phyloP scores from a whole-genome alignment of 2,888 invertebrate genomes.

The Conomelus anceps region DNA sequence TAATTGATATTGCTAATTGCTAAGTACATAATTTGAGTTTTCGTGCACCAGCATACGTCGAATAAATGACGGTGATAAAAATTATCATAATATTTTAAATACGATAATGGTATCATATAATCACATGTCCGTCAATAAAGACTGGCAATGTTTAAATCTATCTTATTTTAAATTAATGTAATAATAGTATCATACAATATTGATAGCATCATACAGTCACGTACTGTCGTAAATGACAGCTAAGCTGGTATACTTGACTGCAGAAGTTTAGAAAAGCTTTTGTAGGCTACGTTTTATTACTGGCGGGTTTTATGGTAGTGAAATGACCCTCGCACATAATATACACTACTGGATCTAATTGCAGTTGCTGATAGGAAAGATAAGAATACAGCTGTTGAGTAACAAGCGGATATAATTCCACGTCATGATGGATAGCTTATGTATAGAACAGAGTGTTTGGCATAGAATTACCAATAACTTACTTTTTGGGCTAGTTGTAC shows the following conservation, averaged over 20 bases:
- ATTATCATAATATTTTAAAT: too few relatives aligned
- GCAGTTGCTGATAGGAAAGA: neutral
- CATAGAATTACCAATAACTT: too few relatives aligned
- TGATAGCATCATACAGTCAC: neutral
- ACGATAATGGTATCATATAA: too few relatives aligned
- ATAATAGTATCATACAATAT: neutral
- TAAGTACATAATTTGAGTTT: too few relatives aligned
- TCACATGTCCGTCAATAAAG: too few relatives aligned
- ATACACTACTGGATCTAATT: neutral
- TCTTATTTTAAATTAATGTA: too few relatives aligned
- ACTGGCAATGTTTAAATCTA: too few relatives aligned
- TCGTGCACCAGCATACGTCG: too few relatives aligned
- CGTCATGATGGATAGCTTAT: too few relatives aligned
- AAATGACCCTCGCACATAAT: neutral
- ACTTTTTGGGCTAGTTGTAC: neutral
- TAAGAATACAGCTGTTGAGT: neutral
- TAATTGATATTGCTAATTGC: too few relatives aligned
- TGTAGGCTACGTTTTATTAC: neutral
- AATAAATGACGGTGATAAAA: too few relatives aligned
- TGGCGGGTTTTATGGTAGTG: neutral
- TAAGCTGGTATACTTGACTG: neutral
- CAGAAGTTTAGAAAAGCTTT: neutral
- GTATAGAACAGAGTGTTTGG: too few relatives aligned
- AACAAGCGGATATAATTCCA: neutral
- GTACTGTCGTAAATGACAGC: neutral